phyloP scores from a whole-genome alignment of 2,113 vertebrate species.

The Hyperopisus bebe region DNA sequence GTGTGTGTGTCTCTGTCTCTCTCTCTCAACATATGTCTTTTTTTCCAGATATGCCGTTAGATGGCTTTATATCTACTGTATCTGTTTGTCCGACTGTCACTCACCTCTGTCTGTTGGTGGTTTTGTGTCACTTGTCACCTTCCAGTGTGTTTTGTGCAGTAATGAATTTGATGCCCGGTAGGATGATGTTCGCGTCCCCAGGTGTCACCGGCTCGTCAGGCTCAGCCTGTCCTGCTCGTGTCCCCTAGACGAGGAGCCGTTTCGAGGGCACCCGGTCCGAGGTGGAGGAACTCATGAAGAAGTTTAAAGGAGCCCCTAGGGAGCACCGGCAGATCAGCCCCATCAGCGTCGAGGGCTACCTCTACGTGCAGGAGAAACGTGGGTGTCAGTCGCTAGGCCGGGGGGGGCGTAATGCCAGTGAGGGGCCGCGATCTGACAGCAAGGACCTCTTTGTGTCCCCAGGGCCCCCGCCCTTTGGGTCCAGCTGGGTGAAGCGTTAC shows the following conservation, averaged over 20 bases:
- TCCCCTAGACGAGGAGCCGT: constrained; percentile 78
- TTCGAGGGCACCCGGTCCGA: constrained; percentile 91
- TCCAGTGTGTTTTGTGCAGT: not conserved
- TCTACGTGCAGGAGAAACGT: constrained; percentile 96
- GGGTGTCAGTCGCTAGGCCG: constrained; percentile 30
- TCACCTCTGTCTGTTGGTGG: not conserved
- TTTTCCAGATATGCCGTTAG: not conserved
- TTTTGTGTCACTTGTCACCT: not conserved
- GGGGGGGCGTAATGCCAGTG: not conserved
- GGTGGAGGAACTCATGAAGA: constrained; percentile 89
- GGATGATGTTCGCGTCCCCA: not conserved
- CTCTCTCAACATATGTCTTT: not conserved
- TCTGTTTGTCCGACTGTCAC: not conserved
- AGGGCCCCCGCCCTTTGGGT: constrained; percentile 95
- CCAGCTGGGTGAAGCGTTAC: constrained; percentile 97
- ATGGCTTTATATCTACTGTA: not conserved
- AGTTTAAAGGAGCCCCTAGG: constrained; percentile 78
- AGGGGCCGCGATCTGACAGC: not conserved
- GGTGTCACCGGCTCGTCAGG: no score
- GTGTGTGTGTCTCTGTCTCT: not conserved
- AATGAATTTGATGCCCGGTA: not conserved
- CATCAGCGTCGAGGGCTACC: constrained; percentile 87
- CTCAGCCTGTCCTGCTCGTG: not conserved
- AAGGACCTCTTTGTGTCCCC: constrained; percentile 3
- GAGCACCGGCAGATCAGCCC: constrained; percentile 84